Conservation (phyloP, 2,113 vertebrate genomes). For the Pelusios castaneus region DNA sequence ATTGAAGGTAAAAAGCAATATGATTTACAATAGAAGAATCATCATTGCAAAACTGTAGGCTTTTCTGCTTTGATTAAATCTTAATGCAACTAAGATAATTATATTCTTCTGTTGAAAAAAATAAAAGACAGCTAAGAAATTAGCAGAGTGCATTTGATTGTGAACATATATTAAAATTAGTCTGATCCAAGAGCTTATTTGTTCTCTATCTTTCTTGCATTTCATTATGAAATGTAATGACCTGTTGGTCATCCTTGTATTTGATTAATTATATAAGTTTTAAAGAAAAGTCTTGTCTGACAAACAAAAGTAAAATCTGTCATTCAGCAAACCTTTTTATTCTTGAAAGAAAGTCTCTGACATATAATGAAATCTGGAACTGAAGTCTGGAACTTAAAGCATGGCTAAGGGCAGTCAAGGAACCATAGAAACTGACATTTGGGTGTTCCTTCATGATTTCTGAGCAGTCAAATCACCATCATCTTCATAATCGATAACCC, state of each 20-base stretch:
- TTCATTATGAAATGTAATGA: conserved; percentile 26
- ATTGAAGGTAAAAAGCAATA: background rate
- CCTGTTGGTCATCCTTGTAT: background rate
- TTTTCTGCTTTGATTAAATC: conserved; percentile 30
- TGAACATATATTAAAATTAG: background rate
- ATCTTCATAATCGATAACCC: background rate
- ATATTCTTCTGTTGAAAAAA: conserved; percentile 14
- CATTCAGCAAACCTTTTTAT: background rate
- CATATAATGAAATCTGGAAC: background rate
- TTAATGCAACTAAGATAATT: conserved; percentile 33
- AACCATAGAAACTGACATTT: background rate
- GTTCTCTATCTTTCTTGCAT: conserved; percentile 15
- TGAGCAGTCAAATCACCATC: background rate
- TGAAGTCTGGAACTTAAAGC: background rate
- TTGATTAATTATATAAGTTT: background rate
- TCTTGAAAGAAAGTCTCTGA: background rate
- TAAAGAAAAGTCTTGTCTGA: background rate
- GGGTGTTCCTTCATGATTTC: background rate
- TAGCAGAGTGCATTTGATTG: conserved; percentile 36
- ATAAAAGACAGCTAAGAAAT: conserved; percentile 17
- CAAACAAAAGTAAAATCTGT: background rate
- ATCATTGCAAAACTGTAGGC: background rate
- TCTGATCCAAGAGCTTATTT: conserved; percentile 20
- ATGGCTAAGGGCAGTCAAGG: background rate
- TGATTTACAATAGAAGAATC: background rate